These are phyloP conservation scores for Drepana falcataria DNA, from an alignment of 2,888 invertebrate species.

Conservation along the genomic window DNA sequence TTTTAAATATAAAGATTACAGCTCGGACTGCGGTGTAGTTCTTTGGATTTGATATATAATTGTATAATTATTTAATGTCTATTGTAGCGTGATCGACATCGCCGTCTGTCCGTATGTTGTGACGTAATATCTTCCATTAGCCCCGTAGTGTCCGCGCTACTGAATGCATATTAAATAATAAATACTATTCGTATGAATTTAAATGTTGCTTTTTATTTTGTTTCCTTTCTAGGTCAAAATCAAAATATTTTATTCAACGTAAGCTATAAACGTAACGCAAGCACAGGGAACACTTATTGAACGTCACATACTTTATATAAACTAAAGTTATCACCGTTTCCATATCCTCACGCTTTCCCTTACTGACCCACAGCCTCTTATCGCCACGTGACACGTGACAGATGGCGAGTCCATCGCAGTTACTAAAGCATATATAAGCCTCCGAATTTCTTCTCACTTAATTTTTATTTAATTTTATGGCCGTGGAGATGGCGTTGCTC, in stretches of 20 bases:
- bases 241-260: no score
- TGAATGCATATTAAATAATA: constrained; percentile 59
- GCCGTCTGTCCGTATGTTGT: background rate
- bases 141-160: constrained; percentile 68
- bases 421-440: no score
- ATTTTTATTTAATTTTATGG: no score
- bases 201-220: constrained; percentile 15
- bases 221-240: background rate
- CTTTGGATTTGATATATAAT: constrained; percentile 19
- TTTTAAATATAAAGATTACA: background rate
- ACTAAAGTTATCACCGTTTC: no score
- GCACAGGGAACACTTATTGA: no score
- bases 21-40: background rate
- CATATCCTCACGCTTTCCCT: no score
- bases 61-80: constrained; percentile 4
- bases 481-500: no score
- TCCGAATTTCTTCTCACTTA: background rate
- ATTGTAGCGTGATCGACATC: background rate
- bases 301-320: no score
- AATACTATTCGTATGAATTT: constrained; percentile 46
- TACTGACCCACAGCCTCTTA: no score
- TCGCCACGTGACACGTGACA: no score
- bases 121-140: constrained; percentile 73
- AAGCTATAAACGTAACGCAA: no score
- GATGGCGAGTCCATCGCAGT: no score